Percentiles rank a stretch among this genome's conserved stretches.
Conservation (phyloP, 2,888 invertebrate genomes). For the Neocrepidodera transversa region DNA sequence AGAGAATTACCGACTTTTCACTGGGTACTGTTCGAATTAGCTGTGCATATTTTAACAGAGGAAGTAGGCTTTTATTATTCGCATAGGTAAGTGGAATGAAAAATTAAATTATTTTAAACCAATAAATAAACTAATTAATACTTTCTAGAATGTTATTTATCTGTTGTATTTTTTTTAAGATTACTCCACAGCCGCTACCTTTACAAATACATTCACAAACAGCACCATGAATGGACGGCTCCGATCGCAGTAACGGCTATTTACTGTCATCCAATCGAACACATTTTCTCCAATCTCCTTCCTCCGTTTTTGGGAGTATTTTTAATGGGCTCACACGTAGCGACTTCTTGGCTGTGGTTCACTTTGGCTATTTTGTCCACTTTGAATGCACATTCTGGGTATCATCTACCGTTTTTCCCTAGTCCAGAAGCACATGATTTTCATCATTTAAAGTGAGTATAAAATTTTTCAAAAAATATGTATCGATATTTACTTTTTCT, state of each 20-base stretch:
- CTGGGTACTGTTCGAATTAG: conserved; percentile 77
- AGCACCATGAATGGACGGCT: conserved; percentile 89
- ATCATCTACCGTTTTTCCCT: conserved; percentile 84
- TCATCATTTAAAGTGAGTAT: conserved; percentile 80
- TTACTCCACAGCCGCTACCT: conserved; percentile 75
- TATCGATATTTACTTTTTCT: not conserved
- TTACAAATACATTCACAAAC: conserved; percentile 84
- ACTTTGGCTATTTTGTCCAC: conserved; percentile 79
- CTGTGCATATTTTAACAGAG: conserved; percentile 76
- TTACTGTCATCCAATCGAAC: conserved; percentile 81
- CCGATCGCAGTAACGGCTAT: conserved; percentile 83
- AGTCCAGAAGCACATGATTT: conserved; percentile 88
- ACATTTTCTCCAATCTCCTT: conserved; percentile 77
- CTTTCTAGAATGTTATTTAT: not conserved
- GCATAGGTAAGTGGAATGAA: conserved; percentile 69
- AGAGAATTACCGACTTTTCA: conserved; percentile 79
- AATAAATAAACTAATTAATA: not conserved
- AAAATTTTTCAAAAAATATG: not conserved
- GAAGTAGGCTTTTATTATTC: conserved; percentile 86
- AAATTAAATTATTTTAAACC: not conserved
- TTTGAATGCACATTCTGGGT: conserved; percentile 83
- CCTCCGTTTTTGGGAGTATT: conserved; percentile 79
- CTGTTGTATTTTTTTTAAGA: conserved; percentile 59
- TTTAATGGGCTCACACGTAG: conserved; percentile 78
- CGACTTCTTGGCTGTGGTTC: conserved; percentile 81